Percentiles rank a stretch among this genome's conserved stretches.
These are phyloP conservation scores for Drosophila watanabei DNA, from an alignment of 1,140 invertebrate genomes.

Conservation along the genomic window DNA sequence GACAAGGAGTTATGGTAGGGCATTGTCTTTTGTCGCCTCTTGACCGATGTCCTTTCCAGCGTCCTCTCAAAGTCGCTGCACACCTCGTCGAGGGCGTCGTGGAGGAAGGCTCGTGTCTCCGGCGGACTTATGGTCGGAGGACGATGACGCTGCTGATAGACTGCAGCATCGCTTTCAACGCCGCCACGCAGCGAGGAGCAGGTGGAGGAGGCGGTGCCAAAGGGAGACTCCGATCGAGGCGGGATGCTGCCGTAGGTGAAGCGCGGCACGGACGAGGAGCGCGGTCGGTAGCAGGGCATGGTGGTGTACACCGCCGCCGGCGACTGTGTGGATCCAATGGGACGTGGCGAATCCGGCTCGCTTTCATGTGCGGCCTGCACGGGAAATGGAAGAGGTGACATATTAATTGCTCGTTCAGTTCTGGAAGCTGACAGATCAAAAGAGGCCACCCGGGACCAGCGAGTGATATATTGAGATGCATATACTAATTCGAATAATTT, in stretches of 20 bases:
- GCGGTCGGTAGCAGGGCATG: constrained; percentile 59
- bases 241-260: constrained; percentile 69
- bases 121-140: constrained; percentile 72
- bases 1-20: constrained; percentile 36
- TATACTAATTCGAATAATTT: not conserved
- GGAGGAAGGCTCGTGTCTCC: constrained; percentile 77
- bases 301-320: constrained; percentile 45
- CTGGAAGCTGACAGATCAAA: constrained; percentile 27
- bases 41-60: constrained; percentile 86
- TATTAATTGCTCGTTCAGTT: constrained; percentile 59
- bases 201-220: constrained; percentile 80
- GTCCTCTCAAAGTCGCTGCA: constrained; percentile 92
- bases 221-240: constrained; percentile 74
- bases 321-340: constrained; percentile 8
- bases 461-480: not conserved
- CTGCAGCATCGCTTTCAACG: constrained; percentile 71
- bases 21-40: constrained; percentile 53
- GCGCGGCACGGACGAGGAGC: constrained; percentile 78
- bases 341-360: constrained; percentile 80
- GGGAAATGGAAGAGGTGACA: constrained; percentile 52
- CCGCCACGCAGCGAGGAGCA: constrained; percentile 77
- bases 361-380: constrained; percentile 77
- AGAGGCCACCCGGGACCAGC: constrained; percentile 16
- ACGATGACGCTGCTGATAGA: constrained; percentile 46
- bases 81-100: constrained; percentile 88